Base-by-base conservation (phyloP, 2,888 invertebrate genomes). In the Eudasyphora cyanicolor region DNA sequence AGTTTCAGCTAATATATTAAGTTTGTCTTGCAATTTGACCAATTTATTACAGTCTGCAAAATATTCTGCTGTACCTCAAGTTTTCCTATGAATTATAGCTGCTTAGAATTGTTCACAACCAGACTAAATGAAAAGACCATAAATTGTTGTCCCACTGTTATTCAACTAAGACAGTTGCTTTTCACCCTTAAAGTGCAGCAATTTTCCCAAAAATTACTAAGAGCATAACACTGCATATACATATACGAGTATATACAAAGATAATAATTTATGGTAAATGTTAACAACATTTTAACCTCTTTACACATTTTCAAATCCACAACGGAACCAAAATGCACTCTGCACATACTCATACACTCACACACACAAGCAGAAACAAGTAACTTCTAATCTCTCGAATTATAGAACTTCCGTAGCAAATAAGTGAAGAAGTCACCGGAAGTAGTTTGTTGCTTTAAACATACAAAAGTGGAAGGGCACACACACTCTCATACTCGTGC, bases 181-280 rank as follows among this genome's bases (percentile, higher is more conserved):
- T 57, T 57, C 21, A 2, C 24, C 24, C 24, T n/a, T 57, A 62
- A 62, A 57, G 6, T 38, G 10, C 4, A 38, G 5, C 38, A 8
- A 2, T 12, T 8, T 8, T 8, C 38, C n/a, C n/a, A n/a, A n/a
- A n/a, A n/a, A n/a, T n/a, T n/a, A n/a, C 14, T 4, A 6, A 17
- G n/a, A 57, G 24, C 19, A 21, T 14, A 21, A 21, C 21, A 24
- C 24, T 1, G 24, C 62, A 62, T n/a, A 38, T 8, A 6, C 10
- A 38, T 14, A 3, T 8, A 8, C 38, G n/a, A n/a, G 1, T 14
- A 38, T 38, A 8, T 3, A 2, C 38, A 8, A n/a, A n/a, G n/a
- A 45, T 2, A 64, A 38, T 67, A 70, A 77, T 77, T 64, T 78
- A 62, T 78, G 77, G 71, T 12, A 78, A 78, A 62, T 62, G 70